phyloP scores from a whole-genome alignment of 2,113 vertebrate genomes.

The Notechis scutatus region DNA sequence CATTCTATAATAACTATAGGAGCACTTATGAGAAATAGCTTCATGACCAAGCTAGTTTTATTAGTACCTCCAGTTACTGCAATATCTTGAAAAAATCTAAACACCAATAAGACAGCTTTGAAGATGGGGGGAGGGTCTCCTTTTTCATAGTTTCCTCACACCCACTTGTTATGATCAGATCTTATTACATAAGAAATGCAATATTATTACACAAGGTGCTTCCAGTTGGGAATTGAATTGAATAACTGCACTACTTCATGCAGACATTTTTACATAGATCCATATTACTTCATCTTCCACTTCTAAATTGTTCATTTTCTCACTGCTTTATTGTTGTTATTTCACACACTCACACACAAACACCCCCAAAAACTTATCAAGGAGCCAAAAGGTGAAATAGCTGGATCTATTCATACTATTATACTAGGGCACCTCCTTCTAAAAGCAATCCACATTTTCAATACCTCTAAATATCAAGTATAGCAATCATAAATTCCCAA shows the following conservation, averaged over 20 bases:
- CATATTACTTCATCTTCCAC: neutral
- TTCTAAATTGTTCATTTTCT: neutral
- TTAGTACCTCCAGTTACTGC: neutral
- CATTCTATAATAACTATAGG: conserved; percentile 30
- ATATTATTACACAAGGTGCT: neutral
- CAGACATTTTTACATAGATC: neutral
- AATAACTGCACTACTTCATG: neutral
- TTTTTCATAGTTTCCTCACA: neutral
- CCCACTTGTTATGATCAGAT: conserved; percentile 12
- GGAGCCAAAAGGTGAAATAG: neutral
- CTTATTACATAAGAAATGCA: neutral
- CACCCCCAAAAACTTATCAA: neutral
- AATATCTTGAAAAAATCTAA: neutral
- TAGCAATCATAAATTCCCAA: conserved; percentile 21
- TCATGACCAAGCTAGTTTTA: neutral
- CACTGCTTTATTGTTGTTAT: neutral
- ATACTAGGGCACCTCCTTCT: neutral
- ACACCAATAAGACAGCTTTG: neutral
- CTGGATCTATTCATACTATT: neutral
- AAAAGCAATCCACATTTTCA: neutral
- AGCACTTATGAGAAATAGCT: fast-evolving
- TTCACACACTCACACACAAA: neutral
- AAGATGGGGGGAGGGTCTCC: neutral
- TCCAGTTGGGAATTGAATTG: neutral
- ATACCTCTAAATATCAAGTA: neutral